Percentiles rank a stretch among this genome's conserved stretches.
These are phyloP conservation scores for Agrilus planipennis DNA, from an alignment of 1,140 invertebrate species.

Conservation along the genomic window DNA sequence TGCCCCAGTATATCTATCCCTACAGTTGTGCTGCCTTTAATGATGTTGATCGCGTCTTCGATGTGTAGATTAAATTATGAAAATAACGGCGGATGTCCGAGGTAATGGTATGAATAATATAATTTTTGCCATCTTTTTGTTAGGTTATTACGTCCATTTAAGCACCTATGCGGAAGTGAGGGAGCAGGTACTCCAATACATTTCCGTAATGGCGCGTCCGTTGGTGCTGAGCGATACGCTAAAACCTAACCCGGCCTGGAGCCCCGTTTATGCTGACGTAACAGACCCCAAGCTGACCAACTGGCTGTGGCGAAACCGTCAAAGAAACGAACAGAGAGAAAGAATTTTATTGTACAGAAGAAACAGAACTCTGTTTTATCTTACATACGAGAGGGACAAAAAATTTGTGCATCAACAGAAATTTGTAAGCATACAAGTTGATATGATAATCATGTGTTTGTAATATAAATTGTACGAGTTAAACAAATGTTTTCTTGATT, in stretches of 20 bases:
- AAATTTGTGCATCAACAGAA: constrained; percentile 38
- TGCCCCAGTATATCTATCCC: no score
- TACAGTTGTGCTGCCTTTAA: no score
- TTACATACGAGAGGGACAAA: constrained; percentile 38
- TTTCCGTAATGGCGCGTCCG: constrained; percentile 66
- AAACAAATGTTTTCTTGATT: constrained; percentile 8
- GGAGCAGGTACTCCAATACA: constrained; percentile 62
- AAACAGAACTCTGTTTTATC: constrained; percentile 33
- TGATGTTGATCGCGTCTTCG: no score
- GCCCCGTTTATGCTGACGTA: constrained; percentile 62
- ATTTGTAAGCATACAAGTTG: constrained; percentile 19
- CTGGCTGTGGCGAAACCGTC: constrained; percentile 56
- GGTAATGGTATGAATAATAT: no score
- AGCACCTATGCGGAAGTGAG: constrained; percentile 72
- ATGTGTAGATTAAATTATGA: no score
- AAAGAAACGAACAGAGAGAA: constrained; percentile 46
- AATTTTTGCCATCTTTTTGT: no score
- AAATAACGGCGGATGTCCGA: no score
- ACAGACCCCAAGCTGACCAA: constrained; percentile 61
- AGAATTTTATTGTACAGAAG: constrained; percentile 38
- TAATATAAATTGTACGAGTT: background rate
- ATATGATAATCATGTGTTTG: background rate
- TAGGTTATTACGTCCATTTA: constrained; percentile 71
- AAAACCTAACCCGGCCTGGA: constrained; percentile 57
- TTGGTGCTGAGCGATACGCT: constrained; percentile 49